A percentile compares a stretch with the other conserved stretches of the same genome.
Conservation (phyloP, 2,888 invertebrate species). For the Noctua comes region DNA sequence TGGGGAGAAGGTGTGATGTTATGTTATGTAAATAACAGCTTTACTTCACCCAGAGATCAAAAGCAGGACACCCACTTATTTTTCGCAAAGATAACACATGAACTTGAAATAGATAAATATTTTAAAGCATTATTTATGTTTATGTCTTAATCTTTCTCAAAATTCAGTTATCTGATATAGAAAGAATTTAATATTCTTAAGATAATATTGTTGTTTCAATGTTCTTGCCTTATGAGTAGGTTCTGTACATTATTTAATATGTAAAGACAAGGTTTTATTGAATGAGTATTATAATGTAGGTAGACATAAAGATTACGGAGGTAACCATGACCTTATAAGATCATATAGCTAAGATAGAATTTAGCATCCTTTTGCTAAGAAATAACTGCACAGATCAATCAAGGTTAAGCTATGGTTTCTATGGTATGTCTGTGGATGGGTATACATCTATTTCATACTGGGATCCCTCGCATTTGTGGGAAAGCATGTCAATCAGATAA, state of each 20-base stretch:
- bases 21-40: background rate
- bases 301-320: constrained; percentile 12
- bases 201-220: constrained; percentile 22
- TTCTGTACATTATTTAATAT: constrained; percentile 3
- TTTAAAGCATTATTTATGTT: constrained; percentile 43
- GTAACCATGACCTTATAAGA: constrained; percentile 27
- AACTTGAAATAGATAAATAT: constrained; percentile 41
- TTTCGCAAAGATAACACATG: constrained; percentile 20
- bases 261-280: constrained; percentile 39
- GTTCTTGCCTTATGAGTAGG: background rate
- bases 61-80: background rate
- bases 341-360: background rate
- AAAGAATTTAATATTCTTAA: constrained; percentile 33
- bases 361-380: background rate
- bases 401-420: background rate
- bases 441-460: background rate
- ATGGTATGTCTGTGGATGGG: background rate
- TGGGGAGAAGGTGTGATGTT: background rate
- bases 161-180: constrained; percentile 25
- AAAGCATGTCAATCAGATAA: background rate
- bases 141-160: constrained; percentile 19
- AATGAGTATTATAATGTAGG: constrained; percentile 18
- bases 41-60: background rate
- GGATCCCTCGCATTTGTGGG: background rate
- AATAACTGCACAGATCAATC: background rate